These are phyloP conservation scores for Zootoca vivipara DNA, from an alignment of 2,113 vertebrate genomes.

Conservation along the genomic window DNA sequence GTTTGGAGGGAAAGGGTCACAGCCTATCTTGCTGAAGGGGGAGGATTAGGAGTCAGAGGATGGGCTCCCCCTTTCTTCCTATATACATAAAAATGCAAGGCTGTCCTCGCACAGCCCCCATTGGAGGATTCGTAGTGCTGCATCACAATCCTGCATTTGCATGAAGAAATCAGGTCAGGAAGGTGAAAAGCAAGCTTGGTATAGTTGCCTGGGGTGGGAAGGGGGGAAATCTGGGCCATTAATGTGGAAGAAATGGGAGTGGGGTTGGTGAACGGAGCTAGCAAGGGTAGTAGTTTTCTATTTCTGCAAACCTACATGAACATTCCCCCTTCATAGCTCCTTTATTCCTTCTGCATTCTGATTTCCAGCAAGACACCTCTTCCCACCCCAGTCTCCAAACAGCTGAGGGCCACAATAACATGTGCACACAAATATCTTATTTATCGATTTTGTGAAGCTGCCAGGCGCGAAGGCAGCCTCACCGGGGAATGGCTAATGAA, in stretches of 20 bases:
- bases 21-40: neutral
- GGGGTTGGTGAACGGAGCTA: too few species aligned
- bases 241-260: too few species aligned
- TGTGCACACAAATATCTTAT: neutral
- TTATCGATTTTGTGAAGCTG: constrained; percentile 7
- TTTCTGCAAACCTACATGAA: too few species aligned
- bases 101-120: too few species aligned
- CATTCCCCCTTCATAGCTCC: neutral
- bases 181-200: too few species aligned
- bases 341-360: neutral
- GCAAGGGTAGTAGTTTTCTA: too few species aligned
- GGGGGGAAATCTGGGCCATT: too few species aligned
- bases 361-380: neutral
- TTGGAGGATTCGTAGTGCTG: too few species aligned
- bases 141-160: too few species aligned
- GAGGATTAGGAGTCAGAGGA: neutral
- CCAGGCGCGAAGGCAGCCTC: neutral
- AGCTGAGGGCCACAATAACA: neutral
- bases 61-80: neutral
- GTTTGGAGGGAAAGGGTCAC: neutral
- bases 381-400: neutral
- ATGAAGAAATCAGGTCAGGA: too few species aligned
- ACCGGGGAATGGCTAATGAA: neutral
- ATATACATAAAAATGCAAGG: too few species aligned
- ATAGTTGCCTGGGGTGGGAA: too few species aligned